Conservation (phyloP, 2,888 invertebrate species). For the Nipponacmea schrenckii region DNA sequence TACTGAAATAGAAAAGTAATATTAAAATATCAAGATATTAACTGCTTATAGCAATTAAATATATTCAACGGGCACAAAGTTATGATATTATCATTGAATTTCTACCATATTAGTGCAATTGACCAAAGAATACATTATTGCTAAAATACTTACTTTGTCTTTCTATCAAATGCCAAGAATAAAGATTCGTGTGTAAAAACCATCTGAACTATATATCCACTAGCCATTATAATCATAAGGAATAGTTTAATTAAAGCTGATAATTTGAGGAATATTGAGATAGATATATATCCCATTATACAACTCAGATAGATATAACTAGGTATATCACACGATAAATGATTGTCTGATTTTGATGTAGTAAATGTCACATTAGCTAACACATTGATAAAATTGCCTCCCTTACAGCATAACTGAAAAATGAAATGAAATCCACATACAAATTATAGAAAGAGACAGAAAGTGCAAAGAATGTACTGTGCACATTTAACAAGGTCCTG, state of each 20-base stretch:
- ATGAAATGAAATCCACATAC: neutral
- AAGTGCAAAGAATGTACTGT: neutral
- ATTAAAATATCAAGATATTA: neutral
- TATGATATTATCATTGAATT: neutral
- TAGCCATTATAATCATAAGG: slow-evolving; percentile 79
- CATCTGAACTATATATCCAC: slow-evolving; percentile 83
- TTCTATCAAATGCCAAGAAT: slow-evolving; percentile 82
- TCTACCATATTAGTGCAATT: no score
- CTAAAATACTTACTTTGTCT: slow-evolving; percentile 40
- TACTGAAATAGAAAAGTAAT: slow-evolving; percentile 34
- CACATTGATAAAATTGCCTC: slow-evolving; percentile 51
- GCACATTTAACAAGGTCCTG: neutral
- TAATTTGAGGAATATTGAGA: slow-evolving; percentile 84
- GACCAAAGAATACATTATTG: no score
- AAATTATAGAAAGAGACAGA: neutral
- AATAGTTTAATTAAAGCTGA: slow-evolving; percentile 85
- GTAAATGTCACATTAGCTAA: slow-evolving; percentile 41
- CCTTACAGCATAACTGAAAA: slow-evolving; percentile 63
- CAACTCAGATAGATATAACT: slow-evolving; percentile 88
- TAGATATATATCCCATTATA: slow-evolving; percentile 84
- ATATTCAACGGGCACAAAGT: neutral
- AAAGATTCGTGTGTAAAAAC: slow-evolving; percentile 83
- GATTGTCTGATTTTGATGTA: slow-evolving; percentile 63
- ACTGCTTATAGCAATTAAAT: neutral
- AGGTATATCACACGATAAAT: slow-evolving; percentile 78